Evolutionary conservation across 2,113 vertebrate genomes (phyloP).

Genomic region (Elgaria multicarinata): DNA sequence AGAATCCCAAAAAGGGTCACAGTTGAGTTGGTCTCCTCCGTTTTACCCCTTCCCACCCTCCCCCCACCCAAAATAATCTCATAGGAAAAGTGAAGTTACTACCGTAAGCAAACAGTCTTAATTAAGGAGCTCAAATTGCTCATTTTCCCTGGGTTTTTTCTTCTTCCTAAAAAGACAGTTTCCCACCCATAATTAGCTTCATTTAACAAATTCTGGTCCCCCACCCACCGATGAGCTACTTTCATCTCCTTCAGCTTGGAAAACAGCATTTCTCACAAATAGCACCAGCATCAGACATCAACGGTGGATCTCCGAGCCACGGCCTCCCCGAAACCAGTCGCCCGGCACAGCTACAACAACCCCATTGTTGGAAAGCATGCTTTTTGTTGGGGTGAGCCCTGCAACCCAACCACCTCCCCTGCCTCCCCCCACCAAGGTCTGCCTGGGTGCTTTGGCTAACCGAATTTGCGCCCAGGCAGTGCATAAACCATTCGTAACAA

Average conservation of each 20-base stretch:
- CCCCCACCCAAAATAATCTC: not conserved
- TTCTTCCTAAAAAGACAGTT: not conserved
- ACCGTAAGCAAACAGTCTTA: not conserved
- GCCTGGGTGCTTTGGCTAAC: not conserved
- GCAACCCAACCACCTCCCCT: no score
- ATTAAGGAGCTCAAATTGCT: not conserved
- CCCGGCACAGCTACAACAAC: not conserved
- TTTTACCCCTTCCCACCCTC: not conserved
- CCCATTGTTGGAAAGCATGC: not conserved
- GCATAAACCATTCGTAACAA: not conserved
- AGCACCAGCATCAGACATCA: not conserved
- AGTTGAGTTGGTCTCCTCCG: no score
- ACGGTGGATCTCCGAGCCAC: not conserved
- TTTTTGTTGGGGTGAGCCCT: not conserved
- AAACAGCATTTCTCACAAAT: not conserved
- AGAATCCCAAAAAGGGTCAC: no score
- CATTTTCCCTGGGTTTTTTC: not conserved
- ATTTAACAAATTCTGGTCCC: not conserved
- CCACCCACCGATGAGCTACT: not conserved
- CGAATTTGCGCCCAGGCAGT: not conserved
- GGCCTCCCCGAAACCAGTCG: not conserved
- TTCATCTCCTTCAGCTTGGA: not conserved
- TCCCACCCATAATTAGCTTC: not conserved
- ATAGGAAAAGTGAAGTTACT: not conserved
- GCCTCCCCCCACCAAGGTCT: no score